These are phyloP conservation scores for Gastracanthus pulcherrimus DNA, from an alignment of 2,888 invertebrate genomes.

Conservation along the genomic window DNA sequence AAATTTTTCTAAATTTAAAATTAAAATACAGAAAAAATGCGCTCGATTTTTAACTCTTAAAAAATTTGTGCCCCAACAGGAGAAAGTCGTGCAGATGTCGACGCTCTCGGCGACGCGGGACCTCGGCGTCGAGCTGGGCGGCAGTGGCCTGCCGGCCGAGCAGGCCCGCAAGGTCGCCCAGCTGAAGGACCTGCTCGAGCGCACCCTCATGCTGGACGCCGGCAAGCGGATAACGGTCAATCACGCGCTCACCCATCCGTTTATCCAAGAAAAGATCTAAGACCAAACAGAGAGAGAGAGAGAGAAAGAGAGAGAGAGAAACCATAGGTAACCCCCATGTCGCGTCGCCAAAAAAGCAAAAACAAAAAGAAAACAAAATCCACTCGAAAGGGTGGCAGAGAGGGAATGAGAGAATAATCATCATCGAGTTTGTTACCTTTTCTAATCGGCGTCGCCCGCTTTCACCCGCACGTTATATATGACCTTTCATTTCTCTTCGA, in stretches of 20 bases:
- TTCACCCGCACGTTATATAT: slow-evolving; percentile 15
- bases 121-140: slow-evolving; percentile 92
- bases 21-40: no score
- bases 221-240: slow-evolving; percentile 95
- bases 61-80: slow-evolving; percentile 80
- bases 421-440: slow-evolving; percentile 55
- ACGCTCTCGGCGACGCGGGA: slow-evolving; percentile 92
- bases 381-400: not conserved
- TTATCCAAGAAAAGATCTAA: slow-evolving; percentile 95
- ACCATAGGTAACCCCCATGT: no score
- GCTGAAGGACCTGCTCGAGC: slow-evolving; percentile 94
- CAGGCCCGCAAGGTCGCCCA: slow-evolving; percentile 95
- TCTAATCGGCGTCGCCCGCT: slow-evolving; percentile 42
- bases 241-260: slow-evolving; percentile 95
- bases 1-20: no score
- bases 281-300: slow-evolving; percentile 9
- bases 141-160: slow-evolving; percentile 91
- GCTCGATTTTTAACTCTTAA: not conserved
- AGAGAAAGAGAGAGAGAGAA: slow-evolving; percentile 1
- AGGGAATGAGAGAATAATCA: not conserved
- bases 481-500: slow-evolving; percentile 46
- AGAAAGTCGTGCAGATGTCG: slow-evolving; percentile 97
- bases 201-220: slow-evolving; percentile 94
- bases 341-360: no score
- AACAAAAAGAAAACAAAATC: slow-evolving; percentile 93